Conservation (phyloP, 2,113 vertebrate genomes). For the Nestor notabilis region DNA sequence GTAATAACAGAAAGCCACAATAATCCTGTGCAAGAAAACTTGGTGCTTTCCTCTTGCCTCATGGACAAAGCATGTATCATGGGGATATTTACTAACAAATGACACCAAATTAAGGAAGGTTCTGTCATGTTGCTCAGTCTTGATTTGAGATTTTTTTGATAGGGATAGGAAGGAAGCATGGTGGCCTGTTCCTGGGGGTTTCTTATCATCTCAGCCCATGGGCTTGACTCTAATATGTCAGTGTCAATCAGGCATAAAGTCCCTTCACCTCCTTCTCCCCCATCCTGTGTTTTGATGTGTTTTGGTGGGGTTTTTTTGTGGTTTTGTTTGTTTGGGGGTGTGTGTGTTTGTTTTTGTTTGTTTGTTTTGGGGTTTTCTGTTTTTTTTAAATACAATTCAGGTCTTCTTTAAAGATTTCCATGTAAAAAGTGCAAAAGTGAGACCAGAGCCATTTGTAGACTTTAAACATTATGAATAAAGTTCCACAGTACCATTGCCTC, state of each 20-base stretch:
- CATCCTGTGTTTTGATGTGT: background rate
- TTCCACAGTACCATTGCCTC: background rate
- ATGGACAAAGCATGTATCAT: background rate
- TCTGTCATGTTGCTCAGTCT: background rate
- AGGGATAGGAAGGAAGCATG: background rate
- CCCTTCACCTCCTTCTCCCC: background rate
- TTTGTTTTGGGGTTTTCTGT: background rate
- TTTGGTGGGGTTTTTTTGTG: background rate
- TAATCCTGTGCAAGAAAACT: background rate
- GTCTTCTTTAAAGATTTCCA: background rate
- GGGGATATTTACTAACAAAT: background rate
- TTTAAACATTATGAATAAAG: background rate
- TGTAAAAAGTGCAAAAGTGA: background rate
- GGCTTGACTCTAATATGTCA: background rate
- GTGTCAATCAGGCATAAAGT: background rate
- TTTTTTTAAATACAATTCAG: background rate
- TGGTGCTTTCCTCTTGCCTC: background rate
- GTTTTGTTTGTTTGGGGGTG: background rate
- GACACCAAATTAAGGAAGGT: background rate
- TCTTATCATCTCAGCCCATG: background rate
- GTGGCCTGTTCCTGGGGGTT: background rate
- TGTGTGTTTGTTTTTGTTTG: background rate
- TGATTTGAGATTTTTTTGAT: background rate
- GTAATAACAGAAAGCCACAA: background rate
- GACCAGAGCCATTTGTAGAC: background rate